Percentiles rank a stretch among this genome's conserved stretches.
These are phyloP conservation scores for Zhengitettix transpicula DNA, from an alignment of 2,888 invertebrate species.

Conservation along the genomic window DNA sequence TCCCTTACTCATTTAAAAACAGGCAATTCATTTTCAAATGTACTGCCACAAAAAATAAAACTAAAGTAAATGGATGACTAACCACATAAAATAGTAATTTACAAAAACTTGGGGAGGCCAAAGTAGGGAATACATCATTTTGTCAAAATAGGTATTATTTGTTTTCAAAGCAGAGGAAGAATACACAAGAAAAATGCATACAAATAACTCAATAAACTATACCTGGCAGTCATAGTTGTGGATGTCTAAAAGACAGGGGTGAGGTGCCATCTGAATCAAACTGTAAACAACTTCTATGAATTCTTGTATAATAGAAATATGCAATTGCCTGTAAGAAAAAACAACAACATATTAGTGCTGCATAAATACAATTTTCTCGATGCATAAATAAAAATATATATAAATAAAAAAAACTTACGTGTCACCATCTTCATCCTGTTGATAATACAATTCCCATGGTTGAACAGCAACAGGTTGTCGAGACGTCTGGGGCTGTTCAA, in stretches of 20 bases:
- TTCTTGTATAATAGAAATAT: conserved; percentile 66
- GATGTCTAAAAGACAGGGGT: conserved; percentile 58
- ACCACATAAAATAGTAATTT: too few species aligned
- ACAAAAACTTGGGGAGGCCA: too few species aligned
- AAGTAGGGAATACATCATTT: too few species aligned
- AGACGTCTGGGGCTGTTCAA: not conserved
- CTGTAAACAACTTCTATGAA: conserved; percentile 53
- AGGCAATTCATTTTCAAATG: too few species aligned
- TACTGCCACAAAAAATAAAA: too few species aligned
- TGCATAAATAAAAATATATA: not conserved
- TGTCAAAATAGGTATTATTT: too few species aligned
- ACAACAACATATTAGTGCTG: not conserved
- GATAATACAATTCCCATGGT: conserved; percentile 46
- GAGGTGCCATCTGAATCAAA: conserved; percentile 60
- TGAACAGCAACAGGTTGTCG: not conserved
- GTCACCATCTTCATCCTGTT: conserved; percentile 71
- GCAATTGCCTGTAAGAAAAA: conserved; percentile 48
- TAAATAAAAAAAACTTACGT: conserved; percentile 52
- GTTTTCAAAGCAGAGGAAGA: not conserved
- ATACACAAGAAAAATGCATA: too few species aligned
- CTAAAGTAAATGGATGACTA: too few species aligned
- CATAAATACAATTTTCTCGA: not conserved
- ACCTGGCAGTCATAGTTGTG: conserved; percentile 59
- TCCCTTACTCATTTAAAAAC: too few species aligned
- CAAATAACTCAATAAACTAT: too few species aligned